Evolutionary conservation across 2,113 vertebrate species (phyloP).

Genomic region (Plecotus auritus): DNA sequence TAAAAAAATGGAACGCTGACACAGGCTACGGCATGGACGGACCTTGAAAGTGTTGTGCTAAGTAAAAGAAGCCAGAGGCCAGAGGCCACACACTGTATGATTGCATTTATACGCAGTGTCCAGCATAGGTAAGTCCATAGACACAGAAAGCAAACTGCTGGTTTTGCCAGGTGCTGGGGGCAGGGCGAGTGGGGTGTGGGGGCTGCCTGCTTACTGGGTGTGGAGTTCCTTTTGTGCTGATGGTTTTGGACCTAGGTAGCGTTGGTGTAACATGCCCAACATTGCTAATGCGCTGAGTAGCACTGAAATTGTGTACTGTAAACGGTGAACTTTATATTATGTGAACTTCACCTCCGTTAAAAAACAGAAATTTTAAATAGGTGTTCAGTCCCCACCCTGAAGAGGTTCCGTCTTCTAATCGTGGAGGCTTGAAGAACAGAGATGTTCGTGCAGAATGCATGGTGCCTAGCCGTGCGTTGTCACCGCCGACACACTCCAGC

Average conservation of each 20-base stretch:
- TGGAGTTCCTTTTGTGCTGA: neutral
- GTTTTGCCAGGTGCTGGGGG: neutral
- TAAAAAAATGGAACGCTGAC: neutral
- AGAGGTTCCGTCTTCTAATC: neutral
- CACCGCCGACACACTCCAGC: neutral
- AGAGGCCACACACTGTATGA: neutral
- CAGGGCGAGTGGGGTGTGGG: no score
- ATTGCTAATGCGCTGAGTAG: neutral
- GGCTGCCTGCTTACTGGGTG: neutral
- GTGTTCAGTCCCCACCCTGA: neutral
- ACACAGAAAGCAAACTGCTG: neutral
- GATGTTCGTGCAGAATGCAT: neutral
- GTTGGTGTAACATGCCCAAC: neutral
- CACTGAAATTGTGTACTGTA: neutral
- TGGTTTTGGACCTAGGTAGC: neutral
- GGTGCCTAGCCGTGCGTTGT: neutral
- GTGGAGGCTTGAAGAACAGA: neutral
- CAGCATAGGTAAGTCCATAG: neutral
- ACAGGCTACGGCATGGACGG: neutral
- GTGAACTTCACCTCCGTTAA: neutral
- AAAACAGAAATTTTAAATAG: neutral
- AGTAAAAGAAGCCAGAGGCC: neutral
- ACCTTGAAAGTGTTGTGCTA: neutral
- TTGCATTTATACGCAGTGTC: neutral
- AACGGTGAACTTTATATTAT: neutral